phyloP scores from a whole-genome alignment of 2,113 vertebrate species.

The Suricata suricatta region DNA sequence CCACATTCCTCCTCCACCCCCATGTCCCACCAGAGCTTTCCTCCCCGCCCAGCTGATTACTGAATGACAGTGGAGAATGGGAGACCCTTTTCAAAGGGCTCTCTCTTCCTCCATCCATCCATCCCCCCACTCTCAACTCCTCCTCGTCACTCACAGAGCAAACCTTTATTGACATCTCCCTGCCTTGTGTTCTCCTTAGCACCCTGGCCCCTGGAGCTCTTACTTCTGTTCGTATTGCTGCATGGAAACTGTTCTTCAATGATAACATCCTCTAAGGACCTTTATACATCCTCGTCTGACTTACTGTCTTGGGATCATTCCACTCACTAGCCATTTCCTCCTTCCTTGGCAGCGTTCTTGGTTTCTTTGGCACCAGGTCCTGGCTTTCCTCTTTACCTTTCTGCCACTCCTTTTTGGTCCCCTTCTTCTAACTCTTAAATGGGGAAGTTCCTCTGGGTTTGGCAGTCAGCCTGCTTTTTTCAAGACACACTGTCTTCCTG shows the following conservation, averaged over 20 bases:
- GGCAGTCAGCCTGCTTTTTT: background rate
- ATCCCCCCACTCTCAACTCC: background rate
- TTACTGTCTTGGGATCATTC: background rate
- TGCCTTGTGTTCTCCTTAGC: background rate
- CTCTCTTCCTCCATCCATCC: background rate
- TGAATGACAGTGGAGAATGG: background rate
- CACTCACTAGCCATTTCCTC: slow-evolving; percentile 31
- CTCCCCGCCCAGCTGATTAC: background rate
- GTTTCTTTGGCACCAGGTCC: slow-evolving; percentile 33
- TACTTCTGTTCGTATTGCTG: background rate
- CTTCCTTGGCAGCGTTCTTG: slow-evolving; percentile 19
- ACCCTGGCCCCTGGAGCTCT: background rate
- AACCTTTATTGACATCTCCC: background rate
- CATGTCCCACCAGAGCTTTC: background rate
- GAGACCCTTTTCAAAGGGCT: background rate
- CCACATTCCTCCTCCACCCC: slow-evolving; percentile 48
- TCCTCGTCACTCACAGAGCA: background rate
- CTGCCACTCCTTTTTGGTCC: background rate
- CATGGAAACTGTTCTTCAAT: background rate
- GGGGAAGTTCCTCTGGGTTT: background rate
- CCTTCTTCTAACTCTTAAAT: background rate
- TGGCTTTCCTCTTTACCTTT: slow-evolving; percentile 8
- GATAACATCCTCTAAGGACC: background rate
- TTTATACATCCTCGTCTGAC: background rate
- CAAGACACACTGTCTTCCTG: background rate